These are phyloP conservation scores for Aldabrachelys gigantea DNA, from an alignment of 2,113 vertebrate species.

Conservation along the genomic window DNA sequence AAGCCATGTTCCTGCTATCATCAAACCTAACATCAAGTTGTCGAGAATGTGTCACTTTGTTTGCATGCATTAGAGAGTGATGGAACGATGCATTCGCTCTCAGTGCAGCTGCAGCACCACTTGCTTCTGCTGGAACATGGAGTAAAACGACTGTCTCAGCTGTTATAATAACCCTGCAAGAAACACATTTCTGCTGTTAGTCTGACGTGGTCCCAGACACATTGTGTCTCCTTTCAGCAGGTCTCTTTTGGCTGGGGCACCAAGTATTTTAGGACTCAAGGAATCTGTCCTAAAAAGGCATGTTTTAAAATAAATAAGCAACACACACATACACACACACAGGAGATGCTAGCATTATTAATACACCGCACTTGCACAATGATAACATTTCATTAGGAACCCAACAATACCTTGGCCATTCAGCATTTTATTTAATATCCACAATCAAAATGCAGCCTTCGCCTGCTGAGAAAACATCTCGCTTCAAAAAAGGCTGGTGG, in stretches of 20 bases:
- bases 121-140: background rate
- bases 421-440: slow-evolving; percentile 30
- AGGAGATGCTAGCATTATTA: background rate
- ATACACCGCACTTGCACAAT: background rate
- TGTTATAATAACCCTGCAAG: background rate
- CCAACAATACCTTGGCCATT: background rate
- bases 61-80: background rate
- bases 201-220: background rate
- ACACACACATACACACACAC: rapidly evolving
- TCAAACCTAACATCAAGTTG: background rate
- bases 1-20: background rate
- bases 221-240: background rate
- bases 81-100: background rate
- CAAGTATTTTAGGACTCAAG: rapidly evolving
- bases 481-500: slow-evolving; percentile 20
- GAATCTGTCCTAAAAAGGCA: background rate
- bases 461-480: slow-evolving; percentile 25
- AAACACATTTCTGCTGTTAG: background rate
- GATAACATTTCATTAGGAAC: slow-evolving; percentile 4
- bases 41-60: background rate
- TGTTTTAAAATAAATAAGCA: background rate
- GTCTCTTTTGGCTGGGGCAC: background rate
- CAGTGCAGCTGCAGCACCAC: background rate
- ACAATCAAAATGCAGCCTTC: background rate
- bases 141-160: background rate